Evolutionary conservation across 2,888 invertebrate species (phyloP), one percentile per base, ranked within the genome.

Genomic region (Parnassius orleans): DNA sequence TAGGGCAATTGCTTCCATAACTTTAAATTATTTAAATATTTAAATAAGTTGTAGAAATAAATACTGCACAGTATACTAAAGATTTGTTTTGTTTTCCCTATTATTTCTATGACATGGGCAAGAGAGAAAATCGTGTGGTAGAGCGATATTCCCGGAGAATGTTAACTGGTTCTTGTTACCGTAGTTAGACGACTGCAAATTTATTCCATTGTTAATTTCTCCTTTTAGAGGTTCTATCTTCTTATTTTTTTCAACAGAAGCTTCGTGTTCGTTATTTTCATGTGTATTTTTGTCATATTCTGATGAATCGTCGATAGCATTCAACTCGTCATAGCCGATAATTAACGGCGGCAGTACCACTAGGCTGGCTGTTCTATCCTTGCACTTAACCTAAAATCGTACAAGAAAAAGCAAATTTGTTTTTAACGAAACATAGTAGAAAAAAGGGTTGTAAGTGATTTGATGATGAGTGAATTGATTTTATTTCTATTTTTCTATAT

Each of bases 271-370:
- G 3, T 15, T 14, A 10, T n/a, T 15, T 5, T 53, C 10, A 14
- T 47, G 2, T 7, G 14, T 3, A 1, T 42, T 57, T 64, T 65
- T 50, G 3, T 56, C 48, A 11, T 53, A 50, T 50, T 61, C 53
- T 9, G 9, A 10, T 1, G 62, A 42, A 10, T 64, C 53, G 1
- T 72, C 70, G 14, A n/a, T 12, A 1, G 74, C 68, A 47, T 83
- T 80, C 0, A 87, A 66, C 33, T 89, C 89, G 15, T 87, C 86
- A 62, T 87, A 87, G 0, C 87, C 87, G 9, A 89, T 56, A 1
- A 88, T 77, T 1, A 88, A 67, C 0, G 88, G 89, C 0, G 89
- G 87, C 2, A 89, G 68, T 1, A 89, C 79, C 7, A 89, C 75
- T 0, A 89, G 72, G 44, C 80, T 81, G 0, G 89, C 89, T 62